Conservation (phyloP, 2,113 vertebrate species). For the Chunga burmeisteri region DNA sequence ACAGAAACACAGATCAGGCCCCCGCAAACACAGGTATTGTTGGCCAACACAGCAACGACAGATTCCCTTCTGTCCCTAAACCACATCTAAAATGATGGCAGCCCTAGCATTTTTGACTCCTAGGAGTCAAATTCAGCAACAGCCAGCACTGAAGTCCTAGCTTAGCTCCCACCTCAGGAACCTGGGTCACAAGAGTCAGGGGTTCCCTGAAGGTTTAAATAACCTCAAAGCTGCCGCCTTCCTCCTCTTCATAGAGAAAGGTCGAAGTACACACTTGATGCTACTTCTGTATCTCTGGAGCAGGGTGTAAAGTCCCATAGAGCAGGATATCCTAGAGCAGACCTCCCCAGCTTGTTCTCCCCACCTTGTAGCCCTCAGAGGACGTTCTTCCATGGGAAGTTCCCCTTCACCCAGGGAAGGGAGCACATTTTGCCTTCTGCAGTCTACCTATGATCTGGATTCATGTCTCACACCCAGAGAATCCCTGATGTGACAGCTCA, state of each 20-base stretch:
- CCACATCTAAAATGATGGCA: neutral
- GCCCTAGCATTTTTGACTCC: neutral
- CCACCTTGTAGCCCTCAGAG: neutral
- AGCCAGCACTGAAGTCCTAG: neutral
- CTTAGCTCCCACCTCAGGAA: neutral
- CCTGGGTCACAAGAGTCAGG: neutral
- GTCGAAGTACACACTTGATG: neutral
- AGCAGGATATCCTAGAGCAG: neutral
- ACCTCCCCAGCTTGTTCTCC: neutral
- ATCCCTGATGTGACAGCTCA: slow-evolving; percentile 35
- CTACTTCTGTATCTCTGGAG: neutral
- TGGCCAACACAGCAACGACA: neutral
- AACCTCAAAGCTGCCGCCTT: neutral
- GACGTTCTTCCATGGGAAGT: neutral
- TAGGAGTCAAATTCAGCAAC: neutral
- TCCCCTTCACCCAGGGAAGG: neutral
- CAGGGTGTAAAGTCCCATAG: neutral
- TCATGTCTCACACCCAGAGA: slow-evolving; percentile 61
- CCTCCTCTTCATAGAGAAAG: neutral
- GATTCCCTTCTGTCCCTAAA: neutral
- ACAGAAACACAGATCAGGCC: neutral
- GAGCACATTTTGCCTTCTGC: neutral
- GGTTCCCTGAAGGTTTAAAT: neutral
- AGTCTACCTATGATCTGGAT: slow-evolving; percentile 8
- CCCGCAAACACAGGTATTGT: neutral